phyloP scores from a whole-genome alignment of 2,888 invertebrate genomes.

The Luffia ferchaultella region DNA sequence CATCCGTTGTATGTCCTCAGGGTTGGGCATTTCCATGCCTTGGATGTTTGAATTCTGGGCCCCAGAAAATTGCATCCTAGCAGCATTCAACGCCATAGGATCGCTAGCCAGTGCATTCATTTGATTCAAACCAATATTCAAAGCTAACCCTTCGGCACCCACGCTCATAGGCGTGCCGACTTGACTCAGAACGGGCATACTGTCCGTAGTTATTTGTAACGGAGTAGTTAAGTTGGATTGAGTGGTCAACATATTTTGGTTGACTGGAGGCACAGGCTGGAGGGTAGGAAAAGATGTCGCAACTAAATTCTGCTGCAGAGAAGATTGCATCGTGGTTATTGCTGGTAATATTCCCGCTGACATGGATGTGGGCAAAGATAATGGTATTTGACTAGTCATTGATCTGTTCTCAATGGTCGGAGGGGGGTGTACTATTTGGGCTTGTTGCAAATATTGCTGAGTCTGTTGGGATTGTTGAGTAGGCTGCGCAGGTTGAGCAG shows the following conservation, averaged over 20 bases:
- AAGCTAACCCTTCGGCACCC: conserved; percentile 30
- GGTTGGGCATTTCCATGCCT: conserved; percentile 33
- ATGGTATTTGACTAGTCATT: neutral
- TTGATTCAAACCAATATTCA: conserved; percentile 21
- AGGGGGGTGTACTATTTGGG: neutral
- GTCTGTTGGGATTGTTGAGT: conserved; percentile 17
- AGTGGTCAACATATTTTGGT: conserved; percentile 5
- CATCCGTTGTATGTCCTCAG: conserved; percentile 58
- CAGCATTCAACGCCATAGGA: conserved; percentile 16
- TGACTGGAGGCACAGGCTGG: conserved; percentile 9
- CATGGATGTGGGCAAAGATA: neutral
- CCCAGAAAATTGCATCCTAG: conserved; percentile 22
- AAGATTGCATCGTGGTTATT: neutral
- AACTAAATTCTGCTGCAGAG: neutral
- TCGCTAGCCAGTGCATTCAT: conserved; percentile 19
- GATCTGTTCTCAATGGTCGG: no score
- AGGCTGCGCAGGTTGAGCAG: conserved; percentile 21
- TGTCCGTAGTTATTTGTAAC: conserved; percentile 49
- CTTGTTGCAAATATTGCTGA: neutral
- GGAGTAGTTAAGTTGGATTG: conserved; percentile 44
- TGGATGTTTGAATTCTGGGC: conserved; percentile 29
- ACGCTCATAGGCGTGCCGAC: conserved; percentile 42
- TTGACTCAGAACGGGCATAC: conserved; percentile 37
- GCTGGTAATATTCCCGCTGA: neutral
- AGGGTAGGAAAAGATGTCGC: neutral